These are phyloP conservation scores for Euthynnus affinis DNA, from an alignment of 2,797 vertebrate genomes.

Conservation along the genomic window DNA sequence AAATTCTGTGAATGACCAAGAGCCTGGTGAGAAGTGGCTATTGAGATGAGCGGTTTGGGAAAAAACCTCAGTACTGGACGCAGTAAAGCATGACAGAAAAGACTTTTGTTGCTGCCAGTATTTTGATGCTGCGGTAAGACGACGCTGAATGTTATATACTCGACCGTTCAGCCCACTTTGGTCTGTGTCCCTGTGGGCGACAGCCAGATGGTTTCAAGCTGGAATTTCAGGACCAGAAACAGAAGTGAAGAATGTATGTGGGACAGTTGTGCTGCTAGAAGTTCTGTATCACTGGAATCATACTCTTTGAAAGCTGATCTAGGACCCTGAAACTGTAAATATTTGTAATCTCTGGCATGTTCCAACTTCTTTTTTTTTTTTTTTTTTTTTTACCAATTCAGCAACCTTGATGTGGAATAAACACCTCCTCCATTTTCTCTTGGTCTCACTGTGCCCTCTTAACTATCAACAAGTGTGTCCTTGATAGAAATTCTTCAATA, in stretches of 20 bases:
- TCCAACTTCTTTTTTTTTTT: not conserved
- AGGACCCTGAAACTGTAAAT: not conserved
- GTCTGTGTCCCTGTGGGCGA: slow-evolving; percentile 36
- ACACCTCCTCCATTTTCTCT: not conserved
- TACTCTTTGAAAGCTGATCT: not conserved
- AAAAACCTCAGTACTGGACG: slow-evolving; percentile 68
- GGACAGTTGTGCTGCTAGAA: not conserved
- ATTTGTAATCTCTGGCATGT: not conserved
- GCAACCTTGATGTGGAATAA: not conserved
- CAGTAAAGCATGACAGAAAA: slow-evolving; percentile 56
- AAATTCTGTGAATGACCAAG: slow-evolving; percentile 65
- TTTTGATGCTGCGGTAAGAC: slow-evolving; percentile 58
- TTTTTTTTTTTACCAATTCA: not conserved
- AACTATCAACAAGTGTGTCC: not conserved
- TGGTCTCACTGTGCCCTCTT: not conserved
- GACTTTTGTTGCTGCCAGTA: slow-evolving; percentile 25
- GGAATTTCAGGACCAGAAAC: slow-evolving; percentile 42
- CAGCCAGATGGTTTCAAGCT: slow-evolving; percentile 27
- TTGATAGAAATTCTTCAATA: not conserved
- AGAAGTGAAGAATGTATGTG: not conserved
- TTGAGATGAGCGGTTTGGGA: slow-evolving; percentile 59
- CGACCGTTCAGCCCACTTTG: slow-evolving; percentile 34
- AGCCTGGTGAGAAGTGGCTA: slow-evolving; percentile 56
- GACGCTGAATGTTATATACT: slow-evolving; percentile 30
- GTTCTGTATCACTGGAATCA: not conserved